These are phyloP conservation scores for Parauchenoglanis ngamensis DNA, from an alignment of 2,797 vertebrate species.

Conservation along the genomic window DNA sequence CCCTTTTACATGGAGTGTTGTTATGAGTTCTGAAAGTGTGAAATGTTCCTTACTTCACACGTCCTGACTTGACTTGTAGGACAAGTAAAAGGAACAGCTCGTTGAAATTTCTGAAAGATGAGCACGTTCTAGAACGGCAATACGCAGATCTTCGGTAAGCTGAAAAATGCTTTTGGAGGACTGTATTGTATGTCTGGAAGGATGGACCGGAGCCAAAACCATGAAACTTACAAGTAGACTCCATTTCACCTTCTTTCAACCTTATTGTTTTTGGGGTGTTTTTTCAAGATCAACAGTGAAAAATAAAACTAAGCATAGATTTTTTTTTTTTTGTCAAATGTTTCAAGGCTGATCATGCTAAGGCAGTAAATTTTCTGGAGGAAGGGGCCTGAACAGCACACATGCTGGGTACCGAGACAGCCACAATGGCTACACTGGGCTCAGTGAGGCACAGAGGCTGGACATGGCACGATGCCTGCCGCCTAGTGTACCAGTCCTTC, in stretches of 20 bases:
- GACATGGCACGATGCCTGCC: slow-evolving; percentile 54
- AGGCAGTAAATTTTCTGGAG: slow-evolving; percentile 19
- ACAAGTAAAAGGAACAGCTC: slow-evolving; percentile 20
- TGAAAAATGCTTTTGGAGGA: not conserved
- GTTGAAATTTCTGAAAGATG: slow-evolving; percentile 32
- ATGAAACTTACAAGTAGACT: slow-evolving; percentile 13
- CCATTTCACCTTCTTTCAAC: not conserved
- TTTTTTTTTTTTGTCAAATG: slow-evolving; percentile 10
- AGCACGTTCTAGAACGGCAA: slow-evolving; percentile 14
- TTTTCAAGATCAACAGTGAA: slow-evolving; percentile 2
- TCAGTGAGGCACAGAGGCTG: slow-evolving; percentile 50
- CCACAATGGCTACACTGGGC: slow-evolving; percentile 44
- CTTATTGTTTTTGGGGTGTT: not conserved
- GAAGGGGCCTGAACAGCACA: slow-evolving; percentile 27
- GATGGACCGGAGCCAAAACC: slow-evolving; percentile 31
- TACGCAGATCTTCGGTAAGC: not conserved
- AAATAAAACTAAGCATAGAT: not conserved
- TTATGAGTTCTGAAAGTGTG: slow-evolving; percentile 29
- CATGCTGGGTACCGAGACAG: slow-evolving; percentile 6
- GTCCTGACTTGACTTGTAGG: slow-evolving; percentile 53
- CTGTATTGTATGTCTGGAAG: not conserved
- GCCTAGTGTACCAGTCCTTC: slow-evolving; percentile 31
- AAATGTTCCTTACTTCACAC: slow-evolving; percentile 36
- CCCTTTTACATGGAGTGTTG: not conserved
- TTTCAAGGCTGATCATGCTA: slow-evolving; percentile 11